Base-by-base conservation (phyloP, 2,797 vertebrate genomes). In the Arnoldichthys spilopterus region DNA sequence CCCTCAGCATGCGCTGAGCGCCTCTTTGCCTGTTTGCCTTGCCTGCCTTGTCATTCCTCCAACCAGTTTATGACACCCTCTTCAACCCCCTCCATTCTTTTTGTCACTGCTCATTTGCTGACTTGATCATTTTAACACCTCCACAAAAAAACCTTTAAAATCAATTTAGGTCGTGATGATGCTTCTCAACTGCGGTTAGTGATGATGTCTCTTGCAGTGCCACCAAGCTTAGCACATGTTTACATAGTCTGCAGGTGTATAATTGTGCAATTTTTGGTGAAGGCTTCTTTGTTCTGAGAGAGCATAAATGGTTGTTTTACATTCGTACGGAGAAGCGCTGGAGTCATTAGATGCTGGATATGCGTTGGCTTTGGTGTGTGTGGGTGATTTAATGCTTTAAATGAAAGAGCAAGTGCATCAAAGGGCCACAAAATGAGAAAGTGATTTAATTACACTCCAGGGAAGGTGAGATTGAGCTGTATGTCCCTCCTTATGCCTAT, bases 341-440 rank as follows among this genome's bases (percentile, higher is more conserved):
- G 76, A 75, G 72, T 75, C 72, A 78, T 80, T 70, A 77, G 66
- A 66, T 74, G 74, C 30, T 11, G 56, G 59, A 78, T 83, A 37
- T 84, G 47, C 54, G 56, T 58, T 16, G 54, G 61, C 45, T 63
- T 78, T 22, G 20, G 53, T 47, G 64, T 40, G 49, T 78, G 64
- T 61, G 78, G 61, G 47, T 32, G 67, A n/a, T 49, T 63, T 76
- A 76, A 76, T 78, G 70, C 77, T 79, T 83, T 77, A 81, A 79
- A 74, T 73, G 69, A 76, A 76, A 77, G 53, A 80, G 79, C 79
- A 85, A 88, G 82, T 80, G 83, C 86, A 88, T 88, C 88, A 90
- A 88, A 91, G 88, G 85, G 81, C 74, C 84, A 84, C 70, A 84
- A 90, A 85, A 90, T 85, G 86, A 89, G 86, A 89, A 77, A 76